phyloP scores from a whole-genome alignment of 1,140 invertebrate species.

The Drosophila virilis region DNA sequence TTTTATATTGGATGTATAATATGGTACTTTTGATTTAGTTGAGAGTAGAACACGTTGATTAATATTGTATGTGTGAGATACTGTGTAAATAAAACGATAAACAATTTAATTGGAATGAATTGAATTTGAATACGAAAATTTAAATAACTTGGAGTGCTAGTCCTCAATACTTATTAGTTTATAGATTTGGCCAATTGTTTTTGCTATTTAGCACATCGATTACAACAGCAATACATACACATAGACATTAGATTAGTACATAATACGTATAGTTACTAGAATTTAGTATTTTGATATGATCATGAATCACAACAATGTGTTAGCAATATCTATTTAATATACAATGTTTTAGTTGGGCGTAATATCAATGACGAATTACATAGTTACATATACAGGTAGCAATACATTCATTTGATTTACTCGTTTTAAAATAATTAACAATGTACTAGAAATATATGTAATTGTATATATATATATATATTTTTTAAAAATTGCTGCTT shows the following conservation, averaged over 20 bases:
- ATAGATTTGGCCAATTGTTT: slow-evolving; percentile 67
- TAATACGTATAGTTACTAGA: slow-evolving; percentile 56
- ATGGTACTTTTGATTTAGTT: slow-evolving; percentile 58
- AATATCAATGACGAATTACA: slow-evolving; percentile 73
- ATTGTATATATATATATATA: too few relatives aligned
- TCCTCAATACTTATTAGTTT: slow-evolving; percentile 52
- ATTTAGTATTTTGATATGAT: slow-evolving; percentile 77
- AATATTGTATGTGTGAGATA: slow-evolving; percentile 23
- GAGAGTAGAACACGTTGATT: slow-evolving; percentile 58
- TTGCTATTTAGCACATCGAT: slow-evolving; percentile 51
- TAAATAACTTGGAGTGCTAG: slow-evolving; percentile 22
- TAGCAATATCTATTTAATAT: slow-evolving; percentile 71
- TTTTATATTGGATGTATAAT: slow-evolving; percentile 33
- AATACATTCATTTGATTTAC: slow-evolving; percentile 54
- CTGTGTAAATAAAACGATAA: slow-evolving; percentile 46
- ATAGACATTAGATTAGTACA: slow-evolving; percentile 33
- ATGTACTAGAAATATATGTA: slow-evolving; percentile 35
- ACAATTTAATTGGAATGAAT: slow-evolving; percentile 65
- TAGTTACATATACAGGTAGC: slow-evolving; percentile 47
- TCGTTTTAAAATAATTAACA: slow-evolving; percentile 69
- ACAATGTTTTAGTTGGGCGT: slow-evolving; percentile 62
- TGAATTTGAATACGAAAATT: slow-evolving; percentile 61
- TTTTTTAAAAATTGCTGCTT: slow-evolving; percentile 49
- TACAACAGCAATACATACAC: slow-evolving; percentile 61
- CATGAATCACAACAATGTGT: slow-evolving; percentile 79